Base-by-base conservation (phyloP, 2,888 invertebrate species). In the Apamea monoglypha region DNA sequence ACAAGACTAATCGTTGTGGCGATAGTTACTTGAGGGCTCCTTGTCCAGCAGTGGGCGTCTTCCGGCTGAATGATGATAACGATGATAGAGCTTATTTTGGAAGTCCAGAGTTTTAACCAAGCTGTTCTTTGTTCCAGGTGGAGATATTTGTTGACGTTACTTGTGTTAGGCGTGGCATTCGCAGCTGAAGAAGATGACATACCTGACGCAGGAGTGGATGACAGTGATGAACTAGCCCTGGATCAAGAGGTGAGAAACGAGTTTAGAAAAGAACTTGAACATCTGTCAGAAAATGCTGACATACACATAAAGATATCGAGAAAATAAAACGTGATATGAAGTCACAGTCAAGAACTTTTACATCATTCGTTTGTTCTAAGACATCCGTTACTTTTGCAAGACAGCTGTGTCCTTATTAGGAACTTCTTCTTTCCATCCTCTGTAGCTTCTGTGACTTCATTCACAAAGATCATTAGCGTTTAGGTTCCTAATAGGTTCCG, bases 161-260 rank as follows among this genome's bases (percentile, higher is more conserved):
- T 96, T 84, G 88, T 95, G 82, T 81, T 95, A 44, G 91, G 93
- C 18, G 93, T 91, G 53, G 91, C 93, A 29, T 92, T 94, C 14
- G 94, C 95, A 7, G 91, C 94, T 36, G 95, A 94, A 70, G 95
- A 95, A 14, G 95, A 94, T 8, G 95, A 95, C 80, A 93, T 96
- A 50, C 95, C 96, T 10, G 96, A 96, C 71, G 95, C 93, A 7
- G 96, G 93, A 7, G 94, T 96, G 5, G 95, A 94, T 8, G 93
- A 94, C 16, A 94, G 94, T 5, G 96, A 95, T 14, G 95, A 96
- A 87, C 84, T 96, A 66, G 91, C 95, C 14, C 88, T 96, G 40
- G 91, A 96, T 81, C 93, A 94, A 89, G 96, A 97, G 96, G 96
- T 96, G 87, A 83, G 77, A 59, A 44, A 59, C 10, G 7, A 7